Evolutionary conservation across 2,888 invertebrate genomes (phyloP), one percentile per base, ranked within the genome.

Genomic region (Eumerus sabulonum): DNA sequence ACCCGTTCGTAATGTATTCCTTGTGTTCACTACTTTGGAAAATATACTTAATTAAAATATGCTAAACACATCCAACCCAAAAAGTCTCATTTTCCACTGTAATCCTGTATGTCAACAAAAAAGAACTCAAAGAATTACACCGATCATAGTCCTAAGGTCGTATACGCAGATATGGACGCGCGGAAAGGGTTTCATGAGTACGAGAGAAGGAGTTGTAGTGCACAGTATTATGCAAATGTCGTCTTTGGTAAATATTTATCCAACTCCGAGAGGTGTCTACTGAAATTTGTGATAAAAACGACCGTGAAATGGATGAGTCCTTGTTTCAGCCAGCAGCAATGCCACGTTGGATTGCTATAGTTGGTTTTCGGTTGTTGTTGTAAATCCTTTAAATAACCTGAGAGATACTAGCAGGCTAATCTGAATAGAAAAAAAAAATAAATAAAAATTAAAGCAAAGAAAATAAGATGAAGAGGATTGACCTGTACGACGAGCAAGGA

Each of bases 231-330:
- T 79, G 79, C 79, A 79, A 79, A 79, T 79, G 74, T 68, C 47
- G 73, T 62, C 68, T 79, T 70, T 79, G 59, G 79, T 74, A 79
- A 79, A 79, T 79, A 79, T 79, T 79, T 79, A 70, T 79, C 79
- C 79, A 79, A 79, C 79, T 79, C 79, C 74, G 68, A 70, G 79
- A 79, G 79, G 79, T 79, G 79, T 79, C 79, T 79, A 68, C 74
- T 59, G 64, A 50, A 79, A 74, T 79, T 79, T 70, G 68, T 74
- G 74, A 79, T 79, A 79, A 79, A 79, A 74, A 68, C 79, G 79
- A 79, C 79, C 79, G 64, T 79, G 79, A 79, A 79, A 79, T 70
- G 64, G 70, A 70, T 79, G 68, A 79, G 54, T 68, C 63, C 63
- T 48, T 72, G 27, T 54, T 27, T 45, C 44, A 72, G 53, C 27